Evolutionary conservation across 2,888 invertebrate genomes (phyloP).

Genomic region (Lasiommata megera): DNA sequence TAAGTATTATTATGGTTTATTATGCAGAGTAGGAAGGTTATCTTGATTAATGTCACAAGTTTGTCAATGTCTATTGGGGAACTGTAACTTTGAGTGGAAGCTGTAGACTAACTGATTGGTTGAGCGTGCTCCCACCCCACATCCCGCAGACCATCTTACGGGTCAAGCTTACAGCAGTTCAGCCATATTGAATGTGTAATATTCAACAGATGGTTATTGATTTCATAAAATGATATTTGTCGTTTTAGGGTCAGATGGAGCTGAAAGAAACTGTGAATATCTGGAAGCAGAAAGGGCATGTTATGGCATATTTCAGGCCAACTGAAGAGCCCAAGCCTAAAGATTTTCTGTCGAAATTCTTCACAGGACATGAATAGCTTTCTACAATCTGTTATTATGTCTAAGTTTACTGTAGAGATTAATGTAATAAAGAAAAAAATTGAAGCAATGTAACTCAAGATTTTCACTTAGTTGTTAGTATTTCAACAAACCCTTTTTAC

Average conservation of each 20-base stretch:
- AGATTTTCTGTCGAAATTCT: slow-evolving; percentile 96
- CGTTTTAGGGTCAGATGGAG: slow-evolving; percentile 95
- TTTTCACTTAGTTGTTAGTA: not conserved
- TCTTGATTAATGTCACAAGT: no score
- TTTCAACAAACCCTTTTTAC: no score
- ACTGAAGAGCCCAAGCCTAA: slow-evolving; percentile 91
- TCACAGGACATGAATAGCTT: slow-evolving; percentile 83
- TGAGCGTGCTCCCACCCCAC: no score
- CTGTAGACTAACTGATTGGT: no score
- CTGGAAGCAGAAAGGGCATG: slow-evolving; percentile 94
- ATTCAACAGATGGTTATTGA: not conserved
- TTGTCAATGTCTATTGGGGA: no score
- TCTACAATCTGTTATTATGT: slow-evolving; percentile 1
- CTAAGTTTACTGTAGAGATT: slow-evolving; percentile 38
- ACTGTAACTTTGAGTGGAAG: no score
- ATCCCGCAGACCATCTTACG: no score
- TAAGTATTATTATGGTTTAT: no score
- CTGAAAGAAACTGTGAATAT: slow-evolving; percentile 91
- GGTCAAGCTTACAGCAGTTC: no score
- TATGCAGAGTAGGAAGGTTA: no score
- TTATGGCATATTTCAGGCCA: slow-evolving; percentile 94
- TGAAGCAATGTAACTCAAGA: not conserved
- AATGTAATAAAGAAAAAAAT: slow-evolving; percentile 35
- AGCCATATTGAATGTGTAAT: no score
- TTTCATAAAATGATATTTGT: not conserved